Base-by-base conservation (phyloP, 2,113 vertebrate genomes). In the Paratilapia polleni region DNA sequence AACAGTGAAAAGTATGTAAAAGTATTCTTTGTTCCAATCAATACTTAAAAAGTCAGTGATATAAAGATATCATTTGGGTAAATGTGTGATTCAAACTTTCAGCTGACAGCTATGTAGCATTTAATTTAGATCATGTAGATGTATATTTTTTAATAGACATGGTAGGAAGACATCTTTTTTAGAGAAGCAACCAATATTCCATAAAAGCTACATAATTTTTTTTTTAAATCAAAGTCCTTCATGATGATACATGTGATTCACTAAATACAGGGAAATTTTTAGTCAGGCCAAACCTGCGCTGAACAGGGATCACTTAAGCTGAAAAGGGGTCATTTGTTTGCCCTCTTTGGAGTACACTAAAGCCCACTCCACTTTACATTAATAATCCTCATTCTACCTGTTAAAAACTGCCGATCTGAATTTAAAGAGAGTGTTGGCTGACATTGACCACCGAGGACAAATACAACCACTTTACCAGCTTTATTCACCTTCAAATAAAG, bases 401-500 rank as follows among this genome's bases (percentile, higher is more conserved):
- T 87, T 86, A 88, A 91, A 90, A 87, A 24, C 78, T 31, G 26
- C 83, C 52, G 1, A 80, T 77, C 74, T 81, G 68, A 87, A 73
- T 88, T 91, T 90, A 81, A 86, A 90, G 74, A 84, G 80, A 52
- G 78, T 8, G 47, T 66, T 89, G 73, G 82, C 75, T 66, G 86
- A 91, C 88, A 86, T 77, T 88, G 85, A 93, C 78, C 89, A 81
- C 80, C 4, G 59, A 85, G 84, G 89, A 88, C 84, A 78, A 82
- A 88, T 57, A 83, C 74, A 81, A 83, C 82, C 15, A 57, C 49
- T 88, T 89, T 78, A 81, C 12, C 31, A 24, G 78, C 66, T 87
- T 84, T n/a, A 73, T 76, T 85, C 87, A 81, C 79, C 88, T 78
- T 83, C 74, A 80, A 78, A 88, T 84, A 89, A 85, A 85, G 80